These are phyloP conservation scores for Pungitius pungitius DNA, from an alignment of 2,113 vertebrate species.

Conservation along the genomic window DNA sequence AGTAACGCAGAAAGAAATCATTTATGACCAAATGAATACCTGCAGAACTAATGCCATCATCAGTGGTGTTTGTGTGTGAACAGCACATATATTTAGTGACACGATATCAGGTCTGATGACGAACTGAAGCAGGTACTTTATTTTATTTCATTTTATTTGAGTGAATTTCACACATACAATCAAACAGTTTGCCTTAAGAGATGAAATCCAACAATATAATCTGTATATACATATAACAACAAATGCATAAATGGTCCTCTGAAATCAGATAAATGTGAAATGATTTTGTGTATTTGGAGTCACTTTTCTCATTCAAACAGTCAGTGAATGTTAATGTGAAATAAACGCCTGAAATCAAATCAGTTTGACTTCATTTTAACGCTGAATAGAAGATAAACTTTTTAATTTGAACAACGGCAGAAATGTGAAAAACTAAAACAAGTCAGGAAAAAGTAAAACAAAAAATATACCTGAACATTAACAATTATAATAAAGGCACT, in stretches of 20 bases:
- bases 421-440: conserved; percentile 5
- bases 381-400: background rate
- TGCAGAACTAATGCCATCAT: too few species aligned
- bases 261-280: background rate
- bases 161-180: conserved; percentile 44
- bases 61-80: too few species aligned
- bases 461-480: conserved; percentile 24
- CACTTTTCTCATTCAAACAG: conserved; percentile 15
- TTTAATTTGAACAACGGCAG: background rate
- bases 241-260: conserved; percentile 4
- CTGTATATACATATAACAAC: conserved; percentile 6
- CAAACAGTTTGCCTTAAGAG: conserved; percentile 17
- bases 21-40: too few species aligned
- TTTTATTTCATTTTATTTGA: conserved; percentile 37
- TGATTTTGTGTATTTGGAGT: background rate
- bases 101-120: background rate
- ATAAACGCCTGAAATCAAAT: background rate
- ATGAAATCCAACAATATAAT: conserved; percentile 38
- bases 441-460: background rate
- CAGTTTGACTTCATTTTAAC: background rate
- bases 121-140: background rate
- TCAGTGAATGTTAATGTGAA: background rate
- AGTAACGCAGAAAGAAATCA: background rate
- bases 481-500: conserved; percentile 59
- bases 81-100: background rate